These are phyloP conservation scores for Crotalus tigris DNA, from an alignment of 2,113 vertebrate genomes.

Conservation along the genomic window DNA sequence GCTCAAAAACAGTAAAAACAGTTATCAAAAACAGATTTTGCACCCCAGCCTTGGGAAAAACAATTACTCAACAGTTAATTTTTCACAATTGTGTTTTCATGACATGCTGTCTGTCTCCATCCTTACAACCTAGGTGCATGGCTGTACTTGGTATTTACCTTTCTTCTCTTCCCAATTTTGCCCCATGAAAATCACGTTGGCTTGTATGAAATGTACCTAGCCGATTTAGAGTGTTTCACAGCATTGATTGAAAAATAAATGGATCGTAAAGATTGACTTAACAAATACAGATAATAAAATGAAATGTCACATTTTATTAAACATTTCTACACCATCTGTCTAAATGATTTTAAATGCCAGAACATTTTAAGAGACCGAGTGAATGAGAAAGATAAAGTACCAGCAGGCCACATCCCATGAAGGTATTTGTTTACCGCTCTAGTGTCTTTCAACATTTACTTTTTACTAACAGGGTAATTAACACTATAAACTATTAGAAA, in stretches of 20 bases:
- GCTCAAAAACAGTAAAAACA: too few relatives aligned
- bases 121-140: slow-evolving; percentile 8
- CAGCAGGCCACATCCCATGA: slow-evolving; percentile 47
- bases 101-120: slow-evolving; percentile 7
- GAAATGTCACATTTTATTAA: slow-evolving; percentile 75
- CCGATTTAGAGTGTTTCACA: slow-evolving; percentile 34
- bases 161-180: slow-evolving; percentile 38
- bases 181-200: slow-evolving; percentile 21
- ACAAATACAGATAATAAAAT: slow-evolving; percentile 66
- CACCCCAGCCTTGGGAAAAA: neutral
- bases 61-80: neutral
- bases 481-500: slow-evolving; percentile 5
- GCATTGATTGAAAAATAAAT: slow-evolving; percentile 35
- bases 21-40: neutral
- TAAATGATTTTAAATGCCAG: slow-evolving; percentile 69
- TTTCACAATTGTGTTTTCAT: neutral
- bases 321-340: slow-evolving; percentile 70
- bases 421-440: slow-evolving; percentile 26
- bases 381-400: slow-evolving; percentile 38
- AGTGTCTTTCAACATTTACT: slow-evolving; percentile 7
- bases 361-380: slow-evolving; percentile 3
- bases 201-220: slow-evolving; percentile 36
- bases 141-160: slow-evolving; percentile 46
- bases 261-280: slow-evolving; percentile 64
- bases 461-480: slow-evolving; percentile 35